Conservation (phyloP, 2,888 invertebrate genomes). For the Cheilosia impressa region DNA sequence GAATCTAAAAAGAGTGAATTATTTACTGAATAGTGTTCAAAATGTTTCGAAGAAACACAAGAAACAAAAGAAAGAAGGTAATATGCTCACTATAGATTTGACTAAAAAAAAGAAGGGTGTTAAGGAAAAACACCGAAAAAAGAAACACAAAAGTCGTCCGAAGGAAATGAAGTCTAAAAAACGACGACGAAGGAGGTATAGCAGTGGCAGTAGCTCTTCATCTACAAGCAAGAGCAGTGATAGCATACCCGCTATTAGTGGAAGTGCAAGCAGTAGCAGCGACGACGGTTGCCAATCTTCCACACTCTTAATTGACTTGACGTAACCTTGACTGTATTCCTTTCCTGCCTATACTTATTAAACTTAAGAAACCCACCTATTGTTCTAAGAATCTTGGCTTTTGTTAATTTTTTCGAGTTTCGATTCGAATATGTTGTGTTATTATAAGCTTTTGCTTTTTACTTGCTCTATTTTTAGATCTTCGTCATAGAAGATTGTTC, state of each 20-base stretch:
- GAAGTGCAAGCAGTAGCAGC: conserved; percentile 19
- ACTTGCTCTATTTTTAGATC: no score
- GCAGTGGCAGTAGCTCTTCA: conserved; percentile 14
- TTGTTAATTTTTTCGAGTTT: not conserved
- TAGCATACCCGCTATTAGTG: conserved; percentile 28
- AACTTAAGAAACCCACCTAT: not conserved
- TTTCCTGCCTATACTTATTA: conserved; percentile 4
- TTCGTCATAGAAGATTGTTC: not conserved
- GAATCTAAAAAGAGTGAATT: conserved; percentile 10
- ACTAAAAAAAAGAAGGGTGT: conserved; percentile 46
- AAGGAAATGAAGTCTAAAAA: conserved; percentile 42
- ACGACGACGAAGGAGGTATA: conserved; percentile 40
- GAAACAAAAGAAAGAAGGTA: conserved; percentile 11
- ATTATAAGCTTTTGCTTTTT: not conserved
- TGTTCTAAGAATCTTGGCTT: not conserved
- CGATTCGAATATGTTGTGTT: not conserved
- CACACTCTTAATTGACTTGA: conserved; percentile 51
- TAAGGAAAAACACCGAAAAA: conserved; percentile 14
- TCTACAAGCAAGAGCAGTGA: conserved; percentile 45
- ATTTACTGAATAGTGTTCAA: not conserved
- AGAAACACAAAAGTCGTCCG: conserved; percentile 1
- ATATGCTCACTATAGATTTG: conserved; percentile 56
- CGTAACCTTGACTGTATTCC: conserved; percentile 21
- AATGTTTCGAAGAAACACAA: conserved; percentile 41
- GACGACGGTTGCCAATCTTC: conserved; percentile 1